A percentile compares a stretch with the other conserved stretches of the same genome.
phyloP scores from a whole-genome alignment of 92 coral and sea anemone genomes.

The Phenganax stokvisi region DNA sequence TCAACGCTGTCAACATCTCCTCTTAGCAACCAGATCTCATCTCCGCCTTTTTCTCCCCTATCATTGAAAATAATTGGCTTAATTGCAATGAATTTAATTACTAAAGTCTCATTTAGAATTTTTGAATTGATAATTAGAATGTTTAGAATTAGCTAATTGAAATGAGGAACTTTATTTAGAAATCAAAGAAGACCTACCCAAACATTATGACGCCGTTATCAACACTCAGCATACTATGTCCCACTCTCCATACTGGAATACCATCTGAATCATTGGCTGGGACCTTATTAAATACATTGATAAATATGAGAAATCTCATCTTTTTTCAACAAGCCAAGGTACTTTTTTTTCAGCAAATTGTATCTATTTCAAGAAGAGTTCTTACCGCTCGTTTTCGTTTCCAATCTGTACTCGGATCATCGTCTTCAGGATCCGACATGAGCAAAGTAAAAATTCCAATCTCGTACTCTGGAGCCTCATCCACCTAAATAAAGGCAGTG shows the following conservation, averaged over 20 bases:
- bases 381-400: conserved; percentile 66
- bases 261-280: conserved; percentile 50
- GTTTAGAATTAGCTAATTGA: not conserved
- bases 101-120: too few species aligned
- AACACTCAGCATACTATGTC: conserved; percentile 52
- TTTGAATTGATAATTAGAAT: too few species aligned
- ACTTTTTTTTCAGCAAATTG: not conserved
- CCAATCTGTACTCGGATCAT: conserved; percentile 73
- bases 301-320: too few species aligned
- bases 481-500: conserved; percentile 43
- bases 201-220: conserved; percentile 74
- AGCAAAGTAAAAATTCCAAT: conserved; percentile 52
- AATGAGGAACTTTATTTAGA: not conserved
- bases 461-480: conserved; percentile 59
- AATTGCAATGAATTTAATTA: too few species aligned
- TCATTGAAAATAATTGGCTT: too few species aligned
- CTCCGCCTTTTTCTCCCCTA: conserved; percentile 40
- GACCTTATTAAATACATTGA: too few species aligned
- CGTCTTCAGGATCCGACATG: not conserved
- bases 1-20: conserved; percentile 70
- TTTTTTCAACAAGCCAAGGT: not conserved
- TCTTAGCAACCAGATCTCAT: conserved; percentile 76
- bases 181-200: conserved; percentile 49
- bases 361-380: not conserved
- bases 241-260: conserved; percentile 25